A percentile compares a stretch with the other conserved stretches of the same genome.
Evolutionary conservation across 2,888 invertebrate genomes (phyloP).

Genomic region (Eurois occulta): DNA sequence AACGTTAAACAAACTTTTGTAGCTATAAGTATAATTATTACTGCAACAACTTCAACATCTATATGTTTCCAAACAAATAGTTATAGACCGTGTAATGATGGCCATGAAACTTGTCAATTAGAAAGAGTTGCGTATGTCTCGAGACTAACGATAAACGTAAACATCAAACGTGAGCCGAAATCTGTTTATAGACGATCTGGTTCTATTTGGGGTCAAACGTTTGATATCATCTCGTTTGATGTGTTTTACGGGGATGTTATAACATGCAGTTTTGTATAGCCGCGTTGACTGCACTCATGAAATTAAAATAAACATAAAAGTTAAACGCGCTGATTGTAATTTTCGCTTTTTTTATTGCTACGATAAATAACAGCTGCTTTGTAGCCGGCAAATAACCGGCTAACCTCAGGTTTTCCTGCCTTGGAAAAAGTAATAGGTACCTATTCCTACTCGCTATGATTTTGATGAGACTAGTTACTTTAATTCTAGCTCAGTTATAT

Average conservation of each 20-base stretch:
- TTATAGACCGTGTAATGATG: slow-evolving; percentile 66
- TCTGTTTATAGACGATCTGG: slow-evolving; percentile 80
- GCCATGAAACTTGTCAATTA: slow-evolving; percentile 77
- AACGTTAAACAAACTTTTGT: slow-evolving; percentile 40
- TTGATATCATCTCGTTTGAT: slow-evolving; percentile 84
- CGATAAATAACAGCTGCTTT: slow-evolving; percentile 40
- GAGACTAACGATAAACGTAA: slow-evolving; percentile 76
- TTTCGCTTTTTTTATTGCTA: slow-evolving; percentile 27
- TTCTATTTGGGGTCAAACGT: slow-evolving; percentile 84
- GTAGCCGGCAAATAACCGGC: slow-evolving; percentile 5
- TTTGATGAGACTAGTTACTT: slow-evolving; percentile 9
- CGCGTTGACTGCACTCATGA: slow-evolving; percentile 43
- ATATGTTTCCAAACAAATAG: slow-evolving; percentile 46
- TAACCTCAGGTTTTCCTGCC: slow-evolving; percentile 19
- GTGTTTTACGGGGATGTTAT: slow-evolving; percentile 78
- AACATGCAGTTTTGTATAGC: slow-evolving; percentile 65
- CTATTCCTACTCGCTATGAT: not conserved
- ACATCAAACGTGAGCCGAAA: slow-evolving; percentile 80
- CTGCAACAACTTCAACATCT: slow-evolving; percentile 19
- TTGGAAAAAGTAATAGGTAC: slow-evolving; percentile 19
- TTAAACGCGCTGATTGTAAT: slow-evolving; percentile 49
- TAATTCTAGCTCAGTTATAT: slow-evolving; percentile 31
- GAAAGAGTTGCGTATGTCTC: slow-evolving; percentile 73
- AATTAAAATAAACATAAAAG: slow-evolving; percentile 49
- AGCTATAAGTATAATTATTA: slow-evolving; percentile 17